Conservation (phyloP, 2,797 vertebrate species). For the Clarias pachynema region DNA sequence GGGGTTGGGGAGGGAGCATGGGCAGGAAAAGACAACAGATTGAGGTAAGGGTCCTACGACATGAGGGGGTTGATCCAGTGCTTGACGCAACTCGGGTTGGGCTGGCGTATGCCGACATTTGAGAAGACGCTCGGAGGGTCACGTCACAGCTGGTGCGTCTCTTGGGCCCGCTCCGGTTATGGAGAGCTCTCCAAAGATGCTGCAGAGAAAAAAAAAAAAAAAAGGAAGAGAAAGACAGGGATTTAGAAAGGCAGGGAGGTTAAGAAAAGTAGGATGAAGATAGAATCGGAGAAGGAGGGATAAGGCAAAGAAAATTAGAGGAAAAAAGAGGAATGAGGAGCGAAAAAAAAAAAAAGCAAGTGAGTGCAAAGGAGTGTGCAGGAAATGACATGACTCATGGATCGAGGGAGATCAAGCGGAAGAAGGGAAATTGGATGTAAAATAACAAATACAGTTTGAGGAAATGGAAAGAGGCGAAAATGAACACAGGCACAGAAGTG, state of each 20-base stretch:
- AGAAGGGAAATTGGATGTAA: slow-evolving; percentile 48
- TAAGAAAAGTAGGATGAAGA: neutral
- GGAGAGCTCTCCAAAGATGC: slow-evolving; percentile 80
- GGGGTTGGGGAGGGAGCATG: neutral
- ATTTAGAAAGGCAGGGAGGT: slow-evolving; percentile 11
- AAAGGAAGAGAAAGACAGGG: slow-evolving; percentile 34
- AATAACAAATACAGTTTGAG: slow-evolving; percentile 43
- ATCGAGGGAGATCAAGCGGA: slow-evolving; percentile 28
- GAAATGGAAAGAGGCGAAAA: slow-evolving; percentile 35
- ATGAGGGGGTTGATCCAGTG: slow-evolving; percentile 11
- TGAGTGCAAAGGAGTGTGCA: slow-evolving; percentile 24
- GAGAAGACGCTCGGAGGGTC: slow-evolving; percentile 29
- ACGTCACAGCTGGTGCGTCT: slow-evolving; percentile 31
- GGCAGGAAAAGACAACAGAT: neutral
- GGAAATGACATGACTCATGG: slow-evolving; percentile 40
- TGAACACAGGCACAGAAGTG: slow-evolving; percentile 63
- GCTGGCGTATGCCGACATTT: slow-evolving; percentile 35
- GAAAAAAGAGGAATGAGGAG: neutral
- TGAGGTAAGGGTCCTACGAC: slow-evolving; percentile 2
- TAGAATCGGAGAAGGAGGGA: slow-evolving; percentile 18
- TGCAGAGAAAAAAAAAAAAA: slow-evolving; percentile 58
- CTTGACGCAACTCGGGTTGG: slow-evolving; percentile 40
- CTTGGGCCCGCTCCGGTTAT: slow-evolving; percentile 62
- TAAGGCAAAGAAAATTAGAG: slow-evolving; percentile 10
- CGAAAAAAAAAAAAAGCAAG: slow-evolving; percentile 1